Evolutionary conservation across 2,113 vertebrate genomes (phyloP).

Genomic region (Cepphus grylle): DNA sequence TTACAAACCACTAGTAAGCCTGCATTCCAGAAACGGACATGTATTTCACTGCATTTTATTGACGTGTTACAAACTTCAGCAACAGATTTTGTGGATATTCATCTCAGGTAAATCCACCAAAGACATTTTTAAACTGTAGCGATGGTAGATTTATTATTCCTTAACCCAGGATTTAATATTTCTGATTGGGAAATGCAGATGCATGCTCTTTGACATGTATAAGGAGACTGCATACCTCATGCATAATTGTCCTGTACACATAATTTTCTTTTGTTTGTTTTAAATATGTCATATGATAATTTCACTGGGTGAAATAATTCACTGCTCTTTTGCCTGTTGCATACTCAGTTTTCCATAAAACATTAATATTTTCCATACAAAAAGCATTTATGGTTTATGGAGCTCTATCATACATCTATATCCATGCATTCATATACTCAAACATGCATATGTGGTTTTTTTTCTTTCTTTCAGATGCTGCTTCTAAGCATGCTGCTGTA

Average conservation of each 20-base stretch:
- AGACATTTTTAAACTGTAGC: not conserved
- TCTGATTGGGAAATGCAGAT: not conserved
- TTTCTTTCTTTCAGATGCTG: constrained; percentile 78
- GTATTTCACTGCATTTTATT: not conserved
- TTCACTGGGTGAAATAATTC: not conserved
- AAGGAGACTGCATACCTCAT: not conserved
- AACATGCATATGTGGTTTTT: not conserved
- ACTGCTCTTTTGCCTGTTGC: not conserved
- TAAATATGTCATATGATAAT: not conserved
- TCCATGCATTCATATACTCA: not conserved
- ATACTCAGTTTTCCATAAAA: not conserved
- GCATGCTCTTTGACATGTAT: not conserved
- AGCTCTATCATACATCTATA: not conserved
- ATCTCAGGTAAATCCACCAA: not conserved
- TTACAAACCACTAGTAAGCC: not conserved
- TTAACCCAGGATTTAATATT: not conserved
- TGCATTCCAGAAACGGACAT: not conserved
- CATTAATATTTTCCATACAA: not conserved
- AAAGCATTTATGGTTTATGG: not conserved
- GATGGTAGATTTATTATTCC: not conserved
- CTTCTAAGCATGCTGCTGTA: constrained; percentile 92
- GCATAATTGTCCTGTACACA: not conserved
- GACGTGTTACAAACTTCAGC: not conserved
- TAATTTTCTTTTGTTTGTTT: not conserved
- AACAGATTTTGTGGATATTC: not conserved